phyloP scores from a whole-genome alignment of 2,113 vertebrate species.

The Stictonetta naevosa region DNA sequence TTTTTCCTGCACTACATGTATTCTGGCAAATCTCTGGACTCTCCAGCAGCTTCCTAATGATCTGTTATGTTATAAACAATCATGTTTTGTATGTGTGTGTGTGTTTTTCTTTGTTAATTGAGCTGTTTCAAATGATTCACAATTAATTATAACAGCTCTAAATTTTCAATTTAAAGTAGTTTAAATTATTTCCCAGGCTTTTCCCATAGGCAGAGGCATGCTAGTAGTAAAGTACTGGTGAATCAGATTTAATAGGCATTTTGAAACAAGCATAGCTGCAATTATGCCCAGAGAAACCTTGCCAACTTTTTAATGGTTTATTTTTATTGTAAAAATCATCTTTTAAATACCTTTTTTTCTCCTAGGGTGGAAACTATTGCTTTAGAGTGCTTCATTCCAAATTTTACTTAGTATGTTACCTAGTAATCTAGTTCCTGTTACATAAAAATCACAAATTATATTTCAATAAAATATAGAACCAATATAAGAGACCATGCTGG shows the following conservation, averaged over 20 bases:
- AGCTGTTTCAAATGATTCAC: slow-evolving; percentile 34
- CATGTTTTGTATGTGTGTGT: background rate
- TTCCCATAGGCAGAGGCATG: background rate
- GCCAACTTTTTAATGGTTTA: slow-evolving; percentile 19
- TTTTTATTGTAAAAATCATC: slow-evolving; percentile 36
- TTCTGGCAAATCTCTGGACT: background rate
- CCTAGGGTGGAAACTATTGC: background rate
- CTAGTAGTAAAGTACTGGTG: background rate
- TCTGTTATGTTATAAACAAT: background rate
- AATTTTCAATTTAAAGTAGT: slow-evolving; percentile 36
- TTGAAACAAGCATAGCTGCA: slow-evolving; percentile 25
- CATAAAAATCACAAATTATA: background rate
- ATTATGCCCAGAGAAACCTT: slow-evolving; percentile 25
- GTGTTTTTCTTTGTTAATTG: background rate
- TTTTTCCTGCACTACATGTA: background rate
- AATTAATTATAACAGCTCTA: slow-evolving; percentile 42
- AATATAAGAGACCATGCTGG: background rate
- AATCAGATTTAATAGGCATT: slow-evolving; percentile 47
- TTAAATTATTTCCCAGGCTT: slow-evolving; percentile 24
- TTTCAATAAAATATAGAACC: slow-evolving; percentile 5
- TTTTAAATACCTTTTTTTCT: slow-evolving; percentile 46
- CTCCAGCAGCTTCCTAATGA: background rate
- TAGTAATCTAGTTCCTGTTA: background rate
- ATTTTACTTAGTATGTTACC: background rate
- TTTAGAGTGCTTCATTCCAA: background rate